A percentile compares a stretch with the other conserved stretches of the same genome.
These are phyloP conservation scores for Eretmochelys imbricata DNA, from an alignment of 2,113 vertebrate species.

Conservation along the genomic window DNA sequence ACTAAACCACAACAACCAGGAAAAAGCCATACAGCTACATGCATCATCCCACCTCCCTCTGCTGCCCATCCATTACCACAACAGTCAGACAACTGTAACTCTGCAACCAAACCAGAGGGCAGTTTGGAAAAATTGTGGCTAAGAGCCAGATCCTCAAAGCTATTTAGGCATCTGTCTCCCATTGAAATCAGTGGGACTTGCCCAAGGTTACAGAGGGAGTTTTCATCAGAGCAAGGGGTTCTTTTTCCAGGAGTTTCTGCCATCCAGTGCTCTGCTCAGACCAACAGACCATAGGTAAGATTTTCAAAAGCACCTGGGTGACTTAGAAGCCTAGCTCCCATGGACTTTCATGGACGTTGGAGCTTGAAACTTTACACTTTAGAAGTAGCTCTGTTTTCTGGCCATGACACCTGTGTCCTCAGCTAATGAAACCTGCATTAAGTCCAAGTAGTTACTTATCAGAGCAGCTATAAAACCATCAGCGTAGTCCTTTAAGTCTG, in stretches of 20 bases:
- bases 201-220: neutral
- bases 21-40: neutral
- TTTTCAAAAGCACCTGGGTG: neutral
- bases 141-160: neutral
- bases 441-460: rapidly evolving
- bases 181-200: neutral
- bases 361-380: neutral
- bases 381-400: neutral
- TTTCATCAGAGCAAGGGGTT: neutral
- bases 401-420: neutral
- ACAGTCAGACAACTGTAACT: neutral
- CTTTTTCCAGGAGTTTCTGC: neutral
- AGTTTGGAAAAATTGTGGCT: neutral
- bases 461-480: neutral
- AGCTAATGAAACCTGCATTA: neutral
- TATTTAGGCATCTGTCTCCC: neutral
- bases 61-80: neutral
- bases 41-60: neutral
- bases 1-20: neutral
- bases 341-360: neutral
- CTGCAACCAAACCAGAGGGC: neutral
- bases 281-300: neutral
- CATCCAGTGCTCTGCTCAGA: neutral
- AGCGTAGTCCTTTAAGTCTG: neutral
- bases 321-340: neutral